Percentiles rank a stretch among this genome's conserved stretches.
Evolutionary conservation across 2,113 vertebrate genomes (phyloP).

Genomic region (Grammomys dolichurus): DNA sequence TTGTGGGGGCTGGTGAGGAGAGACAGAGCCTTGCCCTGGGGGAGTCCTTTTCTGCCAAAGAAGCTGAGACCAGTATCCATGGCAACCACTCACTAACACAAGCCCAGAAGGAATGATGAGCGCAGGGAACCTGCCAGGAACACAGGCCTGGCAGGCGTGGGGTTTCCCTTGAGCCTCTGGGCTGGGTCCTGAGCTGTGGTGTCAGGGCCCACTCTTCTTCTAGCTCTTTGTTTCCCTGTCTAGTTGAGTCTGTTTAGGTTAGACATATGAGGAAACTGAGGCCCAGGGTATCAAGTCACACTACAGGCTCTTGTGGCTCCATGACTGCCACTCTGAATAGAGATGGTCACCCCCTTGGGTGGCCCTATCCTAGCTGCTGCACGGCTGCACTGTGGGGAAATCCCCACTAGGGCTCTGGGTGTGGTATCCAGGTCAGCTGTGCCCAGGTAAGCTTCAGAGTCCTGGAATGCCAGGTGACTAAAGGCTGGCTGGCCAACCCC

Average conservation of each 20-base stretch:
- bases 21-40: slow-evolving; percentile 69
- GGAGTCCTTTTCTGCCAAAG: slow-evolving; percentile 75
- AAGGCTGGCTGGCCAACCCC: background rate
- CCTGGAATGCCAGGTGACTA: slow-evolving; percentile 36
- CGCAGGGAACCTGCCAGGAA: slow-evolving; percentile 37
- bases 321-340: background rate
- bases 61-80: slow-evolving; percentile 71
- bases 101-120: slow-evolving; percentile 56
- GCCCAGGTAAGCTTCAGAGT: background rate
- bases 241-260: background rate
- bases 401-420: background rate
- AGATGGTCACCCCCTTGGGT: background rate
- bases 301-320: background rate
- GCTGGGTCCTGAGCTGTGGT: background rate
- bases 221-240: background rate
- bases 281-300: background rate
- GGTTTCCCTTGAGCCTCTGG: slow-evolving; percentile 34
- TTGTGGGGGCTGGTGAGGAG: slow-evolving; percentile 39
- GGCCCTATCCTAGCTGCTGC: background rate
- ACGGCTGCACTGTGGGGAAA: background rate
- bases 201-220: background rate
- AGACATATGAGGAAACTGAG: slow-evolving; percentile 41
- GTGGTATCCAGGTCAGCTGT: background rate
- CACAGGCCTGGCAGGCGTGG: slow-evolving; percentile 1
- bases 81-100: slow-evolving; percentile 70